These are phyloP conservation scores for Nesometra sesokonis DNA, from an alignment of 35 echinoderm and acorn worm genomes.

Conservation along the genomic window DNA sequence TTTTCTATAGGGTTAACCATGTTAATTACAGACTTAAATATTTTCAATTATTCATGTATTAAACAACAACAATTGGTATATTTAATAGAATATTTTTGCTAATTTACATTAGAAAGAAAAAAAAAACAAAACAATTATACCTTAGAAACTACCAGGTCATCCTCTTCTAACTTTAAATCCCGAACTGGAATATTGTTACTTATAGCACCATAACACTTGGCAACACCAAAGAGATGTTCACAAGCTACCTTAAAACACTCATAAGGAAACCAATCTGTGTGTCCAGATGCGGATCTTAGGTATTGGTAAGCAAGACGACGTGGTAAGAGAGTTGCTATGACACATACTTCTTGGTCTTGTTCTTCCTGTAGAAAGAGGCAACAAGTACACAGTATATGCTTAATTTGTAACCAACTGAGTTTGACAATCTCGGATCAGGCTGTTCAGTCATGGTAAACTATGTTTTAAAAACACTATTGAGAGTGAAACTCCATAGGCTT, in stretches of 20 bases:
- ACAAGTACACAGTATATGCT: too few species aligned
- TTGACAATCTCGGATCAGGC: too few species aligned
- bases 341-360: conserved; percentile 45
- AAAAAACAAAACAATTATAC: neutral
- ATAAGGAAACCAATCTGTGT: conserved; percentile 60
- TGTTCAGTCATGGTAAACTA: too few species aligned
- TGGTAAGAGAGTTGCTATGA: conserved; percentile 67
- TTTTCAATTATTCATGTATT: too few species aligned
- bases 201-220: conserved; percentile 35
- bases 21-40: too few species aligned
- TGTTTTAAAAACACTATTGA: too few species aligned
- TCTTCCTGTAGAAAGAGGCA: neutral
- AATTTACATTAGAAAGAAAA: too few species aligned
- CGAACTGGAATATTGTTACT: conserved; percentile 43
- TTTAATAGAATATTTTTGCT: too few species aligned
- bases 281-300: conserved; percentile 43
- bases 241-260: conserved; percentile 77
- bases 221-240: conserved; percentile 74
- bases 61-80: too few species aligned
- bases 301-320: conserved; percentile 59
- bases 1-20: neutral
- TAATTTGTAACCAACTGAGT: too few species aligned
- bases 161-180: conserved; percentile 27
- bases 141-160: conserved; percentile 65
- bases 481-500: too few species aligned